A percentile compares a stretch with the other conserved stretches of the same genome.
These are phyloP conservation scores for Microcebus murinus DNA, from an alignment of 2,113 vertebrate genomes.

Conservation along the genomic window DNA sequence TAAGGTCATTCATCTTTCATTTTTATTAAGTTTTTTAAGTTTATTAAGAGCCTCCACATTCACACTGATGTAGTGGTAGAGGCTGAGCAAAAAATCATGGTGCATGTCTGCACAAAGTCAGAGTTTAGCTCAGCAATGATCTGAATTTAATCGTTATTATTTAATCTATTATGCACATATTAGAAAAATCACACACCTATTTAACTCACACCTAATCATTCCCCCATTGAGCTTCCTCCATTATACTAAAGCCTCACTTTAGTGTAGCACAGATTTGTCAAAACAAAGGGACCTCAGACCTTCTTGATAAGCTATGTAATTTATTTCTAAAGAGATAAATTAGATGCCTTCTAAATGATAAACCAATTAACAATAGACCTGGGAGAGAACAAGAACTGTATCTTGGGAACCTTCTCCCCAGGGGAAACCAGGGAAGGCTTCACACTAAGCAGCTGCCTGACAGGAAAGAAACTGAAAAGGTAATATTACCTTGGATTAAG, in stretches of 20 bases:
- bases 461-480: background rate
- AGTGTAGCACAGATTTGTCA: background rate
- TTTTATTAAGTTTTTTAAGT: background rate
- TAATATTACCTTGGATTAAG: background rate
- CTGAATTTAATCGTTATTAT: background rate
- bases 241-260: background rate
- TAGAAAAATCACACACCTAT: background rate
- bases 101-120: background rate
- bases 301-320: background rate
- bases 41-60: background rate
- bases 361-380: background rate
- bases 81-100: background rate
- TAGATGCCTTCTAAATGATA: background rate
- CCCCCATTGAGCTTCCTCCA: background rate
- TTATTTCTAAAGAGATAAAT: background rate
- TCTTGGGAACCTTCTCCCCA: background rate
- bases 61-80: fast-evolving
- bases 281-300: background rate
- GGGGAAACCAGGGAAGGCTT: background rate
- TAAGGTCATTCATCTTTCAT: background rate
- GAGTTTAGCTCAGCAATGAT: background rate
- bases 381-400: background rate
- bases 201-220: background rate
- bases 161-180: background rate
- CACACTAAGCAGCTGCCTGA: background rate